Conservation (phyloP, 2,797 vertebrate species). For the Myotis planiceps region DNA sequence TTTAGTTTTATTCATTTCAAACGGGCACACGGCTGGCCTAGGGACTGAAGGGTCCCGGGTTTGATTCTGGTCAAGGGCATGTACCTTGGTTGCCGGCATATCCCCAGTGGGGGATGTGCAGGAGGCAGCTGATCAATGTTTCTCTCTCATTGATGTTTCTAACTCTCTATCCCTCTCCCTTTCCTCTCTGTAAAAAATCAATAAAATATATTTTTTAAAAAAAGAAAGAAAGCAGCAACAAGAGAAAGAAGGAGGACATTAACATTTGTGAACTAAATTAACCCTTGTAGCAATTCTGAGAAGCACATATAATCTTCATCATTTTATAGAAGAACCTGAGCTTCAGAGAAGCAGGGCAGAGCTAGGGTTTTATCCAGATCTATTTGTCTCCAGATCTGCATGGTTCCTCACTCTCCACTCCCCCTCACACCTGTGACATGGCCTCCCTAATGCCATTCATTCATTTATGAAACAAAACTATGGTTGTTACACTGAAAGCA, state of each 20-base stretch:
- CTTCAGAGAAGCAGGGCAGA: neutral
- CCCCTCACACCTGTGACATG: neutral
- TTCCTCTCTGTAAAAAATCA: no score
- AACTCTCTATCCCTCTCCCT: no score
- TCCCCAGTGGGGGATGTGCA: no score
- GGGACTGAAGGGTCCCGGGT: no score
- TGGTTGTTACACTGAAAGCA: neutral
- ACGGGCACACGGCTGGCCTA: no score
- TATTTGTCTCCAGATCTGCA: neutral
- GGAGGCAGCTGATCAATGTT: no score
- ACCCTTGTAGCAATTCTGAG: neutral
- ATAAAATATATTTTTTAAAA: no score
- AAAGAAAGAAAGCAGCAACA: neutral
- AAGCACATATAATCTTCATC: neutral
- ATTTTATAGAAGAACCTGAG: neutral
- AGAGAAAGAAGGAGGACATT: neutral
- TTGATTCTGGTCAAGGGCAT: no score
- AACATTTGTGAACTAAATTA: neutral
- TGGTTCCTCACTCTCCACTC: neutral
- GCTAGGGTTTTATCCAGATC: neutral
- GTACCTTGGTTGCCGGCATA: no score
- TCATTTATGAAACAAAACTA: neutral
- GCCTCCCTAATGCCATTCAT: neutral
- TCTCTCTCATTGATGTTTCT: no score
- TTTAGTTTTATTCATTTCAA: no score